Percentiles rank a stretch among this genome's conserved stretches.
These are phyloP conservation scores for Laterallus jamaicensis DNA, from an alignment of 2,113 vertebrate species.

Conservation along the genomic window DNA sequence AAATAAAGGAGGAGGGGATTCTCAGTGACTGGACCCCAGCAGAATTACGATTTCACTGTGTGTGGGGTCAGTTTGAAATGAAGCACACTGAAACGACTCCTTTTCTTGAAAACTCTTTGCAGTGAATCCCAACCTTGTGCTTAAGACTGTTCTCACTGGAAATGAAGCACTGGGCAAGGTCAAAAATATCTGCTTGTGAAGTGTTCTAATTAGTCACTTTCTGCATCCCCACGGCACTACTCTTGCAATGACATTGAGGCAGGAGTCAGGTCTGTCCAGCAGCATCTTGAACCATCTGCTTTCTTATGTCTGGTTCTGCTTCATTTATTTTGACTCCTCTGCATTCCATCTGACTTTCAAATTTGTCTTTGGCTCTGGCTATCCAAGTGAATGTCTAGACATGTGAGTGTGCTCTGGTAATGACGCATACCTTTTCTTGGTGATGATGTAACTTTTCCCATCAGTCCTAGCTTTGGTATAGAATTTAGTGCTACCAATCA, in stretches of 20 bases:
- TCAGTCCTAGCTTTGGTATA: conserved; percentile 16
- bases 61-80: neutral
- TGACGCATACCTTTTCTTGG: neutral
- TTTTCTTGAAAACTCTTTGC: neutral
- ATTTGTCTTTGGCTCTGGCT: conserved; percentile 27
- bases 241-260: conserved; percentile 11
- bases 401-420: neutral
- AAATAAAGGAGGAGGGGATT: neutral
- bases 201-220: neutral
- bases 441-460: conserved; percentile 14
- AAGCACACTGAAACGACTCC: neutral
- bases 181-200: neutral
- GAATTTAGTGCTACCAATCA: conserved; percentile 23
- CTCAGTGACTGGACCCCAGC: neutral
- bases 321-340: conserved; percentile 52
- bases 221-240: neutral
- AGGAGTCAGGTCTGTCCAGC: conserved; percentile 49
- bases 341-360: conserved; percentile 42
- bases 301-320: conserved; percentile 18
- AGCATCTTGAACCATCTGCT: conserved; percentile 40
- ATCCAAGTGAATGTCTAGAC: neutral
- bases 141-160: neutral
- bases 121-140: neutral
- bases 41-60: neutral
- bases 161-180: neutral